Percentiles rank a stretch among this genome's conserved stretches.
Conservation (phyloP, 2,113 vertebrate genomes). For the Suricata suricatta region DNA sequence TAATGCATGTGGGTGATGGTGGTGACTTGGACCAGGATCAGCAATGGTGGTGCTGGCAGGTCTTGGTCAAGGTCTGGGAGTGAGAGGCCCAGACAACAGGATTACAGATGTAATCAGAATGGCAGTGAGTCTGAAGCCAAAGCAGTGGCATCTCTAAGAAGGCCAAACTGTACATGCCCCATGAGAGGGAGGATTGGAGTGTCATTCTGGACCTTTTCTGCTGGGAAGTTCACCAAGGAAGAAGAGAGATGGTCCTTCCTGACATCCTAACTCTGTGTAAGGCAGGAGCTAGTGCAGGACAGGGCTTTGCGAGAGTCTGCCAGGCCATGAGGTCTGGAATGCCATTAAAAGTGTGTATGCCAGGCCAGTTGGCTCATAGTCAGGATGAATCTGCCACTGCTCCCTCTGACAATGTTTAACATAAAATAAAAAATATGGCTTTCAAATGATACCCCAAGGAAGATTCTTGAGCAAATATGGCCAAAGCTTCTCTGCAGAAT, state of each 20-base stretch:
- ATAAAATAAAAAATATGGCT: conserved; percentile 70
- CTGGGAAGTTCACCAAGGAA: not conserved
- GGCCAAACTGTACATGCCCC: accelerated
- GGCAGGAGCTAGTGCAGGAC: not conserved
- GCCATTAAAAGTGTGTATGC: conserved; percentile 55
- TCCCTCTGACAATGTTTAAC: conserved; percentile 77
- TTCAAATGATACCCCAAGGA: conserved; percentile 71
- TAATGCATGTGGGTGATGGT: accelerated
- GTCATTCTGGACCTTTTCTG: not conserved
- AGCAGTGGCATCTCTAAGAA: not conserved
- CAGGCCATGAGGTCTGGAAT: conserved; percentile 56
- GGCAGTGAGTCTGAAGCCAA: accelerated
- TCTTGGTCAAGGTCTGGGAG: not conserved
- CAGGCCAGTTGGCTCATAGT: conserved; percentile 48
- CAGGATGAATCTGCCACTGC: conserved; percentile 63
- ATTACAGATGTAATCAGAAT: not conserved
- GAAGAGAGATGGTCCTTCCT: not conserved
- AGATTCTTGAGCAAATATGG: conserved; percentile 83
- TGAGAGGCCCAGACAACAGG: accelerated
- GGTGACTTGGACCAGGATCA: not conserved
- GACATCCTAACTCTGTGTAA: not conserved
- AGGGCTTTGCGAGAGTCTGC: not conserved
- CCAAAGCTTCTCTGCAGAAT: conserved; percentile 73
- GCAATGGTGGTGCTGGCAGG: accelerated
- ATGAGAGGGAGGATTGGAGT: accelerated